Percentiles rank a stretch among this genome's conserved stretches.
Conservation (phyloP, 2,113 vertebrate species). For the Tachysurus fulvidraco region DNA sequence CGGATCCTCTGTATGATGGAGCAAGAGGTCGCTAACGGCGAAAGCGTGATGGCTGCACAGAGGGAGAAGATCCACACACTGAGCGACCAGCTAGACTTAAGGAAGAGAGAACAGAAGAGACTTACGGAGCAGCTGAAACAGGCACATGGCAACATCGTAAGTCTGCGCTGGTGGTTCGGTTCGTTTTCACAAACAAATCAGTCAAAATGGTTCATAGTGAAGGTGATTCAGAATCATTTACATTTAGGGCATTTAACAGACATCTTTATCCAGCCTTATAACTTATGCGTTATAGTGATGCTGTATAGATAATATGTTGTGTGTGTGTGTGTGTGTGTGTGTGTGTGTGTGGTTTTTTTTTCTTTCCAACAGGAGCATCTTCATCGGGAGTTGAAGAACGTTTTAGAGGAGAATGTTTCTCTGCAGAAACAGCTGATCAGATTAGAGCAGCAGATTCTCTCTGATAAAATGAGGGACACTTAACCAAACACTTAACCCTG, state of each 20-base stretch:
- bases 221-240: background rate
- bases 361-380: slow-evolving; percentile 63
- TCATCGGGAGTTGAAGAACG: slow-evolving; percentile 69
- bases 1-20: slow-evolving; percentile 75
- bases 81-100: slow-evolving; percentile 52
- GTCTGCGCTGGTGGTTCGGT: slow-evolving; percentile 33
- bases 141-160: slow-evolving; percentile 67
- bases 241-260: too few species aligned
- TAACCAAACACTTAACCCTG: slow-evolving; percentile 52
- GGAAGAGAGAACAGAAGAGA: slow-evolving; percentile 57
- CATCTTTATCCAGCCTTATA: too few species aligned
- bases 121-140: slow-evolving; percentile 66
- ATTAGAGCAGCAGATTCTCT: slow-evolving; percentile 67
- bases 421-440: slow-evolving; percentile 75
- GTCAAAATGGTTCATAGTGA: background rate
- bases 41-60: slow-evolving; percentile 65
- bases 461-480: slow-evolving; percentile 57
- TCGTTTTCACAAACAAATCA: background rate
- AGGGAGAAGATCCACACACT: slow-evolving; percentile 62
- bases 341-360: background rate
- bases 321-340: background rate
- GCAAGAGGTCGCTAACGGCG: slow-evolving; percentile 57
- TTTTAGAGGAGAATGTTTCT: slow-evolving; percentile 76
- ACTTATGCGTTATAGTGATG: background rate
- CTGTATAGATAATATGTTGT: too few species aligned